A percentile compares a stretch with the other conserved stretches of the same genome.
Conservation (phyloP, 2,888 invertebrate genomes). For the Idaea biselata region DNA sequence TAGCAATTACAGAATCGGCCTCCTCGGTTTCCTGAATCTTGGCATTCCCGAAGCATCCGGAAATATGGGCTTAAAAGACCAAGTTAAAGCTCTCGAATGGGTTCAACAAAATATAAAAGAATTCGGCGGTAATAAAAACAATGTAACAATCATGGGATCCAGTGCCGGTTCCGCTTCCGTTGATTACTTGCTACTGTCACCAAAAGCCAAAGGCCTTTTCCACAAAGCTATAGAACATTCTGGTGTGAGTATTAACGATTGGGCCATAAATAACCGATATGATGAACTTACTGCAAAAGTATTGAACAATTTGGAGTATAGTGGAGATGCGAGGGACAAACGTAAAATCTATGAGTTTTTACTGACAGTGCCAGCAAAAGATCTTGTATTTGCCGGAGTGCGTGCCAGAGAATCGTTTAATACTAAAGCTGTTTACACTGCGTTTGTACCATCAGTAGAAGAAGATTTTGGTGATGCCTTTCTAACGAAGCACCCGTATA, state of each 20-base stretch:
- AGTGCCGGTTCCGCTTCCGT: conserved; percentile 54
- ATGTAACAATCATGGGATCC: conserved; percentile 52
- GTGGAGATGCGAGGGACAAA: conserved; percentile 34
- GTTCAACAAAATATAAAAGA: conserved; percentile 49
- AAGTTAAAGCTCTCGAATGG: conserved; percentile 57
- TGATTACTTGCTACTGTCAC: conserved; percentile 51
- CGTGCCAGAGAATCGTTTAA: conserved; percentile 27
- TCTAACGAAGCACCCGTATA: conserved; percentile 54
- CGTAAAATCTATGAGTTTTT: conserved; percentile 37
- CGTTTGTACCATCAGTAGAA: conserved; percentile 55
- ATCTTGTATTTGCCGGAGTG: conserved; percentile 28
- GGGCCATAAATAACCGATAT: conserved; percentile 46
- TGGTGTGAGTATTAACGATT: conserved; percentile 50
- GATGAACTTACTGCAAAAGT: conserved; percentile 34
- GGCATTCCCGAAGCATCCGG: conserved; percentile 53
- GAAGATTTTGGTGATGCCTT: conserved; percentile 46
- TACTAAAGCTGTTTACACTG: conserved; percentile 36
- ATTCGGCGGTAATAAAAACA: conserved; percentile 53
- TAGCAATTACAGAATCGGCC: conserved; percentile 62
- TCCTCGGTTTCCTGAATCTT: conserved; percentile 59
- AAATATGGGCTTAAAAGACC: conserved; percentile 65
- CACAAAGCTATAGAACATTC: conserved; percentile 58
- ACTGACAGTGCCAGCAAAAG: conserved; percentile 26
- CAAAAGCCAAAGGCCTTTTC: conserved; percentile 46
- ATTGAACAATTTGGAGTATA: conserved; percentile 40